Base-by-base conservation (phyloP, 53 echinoderm and acorn worm genomes). In the Holothuria scabra region DNA sequence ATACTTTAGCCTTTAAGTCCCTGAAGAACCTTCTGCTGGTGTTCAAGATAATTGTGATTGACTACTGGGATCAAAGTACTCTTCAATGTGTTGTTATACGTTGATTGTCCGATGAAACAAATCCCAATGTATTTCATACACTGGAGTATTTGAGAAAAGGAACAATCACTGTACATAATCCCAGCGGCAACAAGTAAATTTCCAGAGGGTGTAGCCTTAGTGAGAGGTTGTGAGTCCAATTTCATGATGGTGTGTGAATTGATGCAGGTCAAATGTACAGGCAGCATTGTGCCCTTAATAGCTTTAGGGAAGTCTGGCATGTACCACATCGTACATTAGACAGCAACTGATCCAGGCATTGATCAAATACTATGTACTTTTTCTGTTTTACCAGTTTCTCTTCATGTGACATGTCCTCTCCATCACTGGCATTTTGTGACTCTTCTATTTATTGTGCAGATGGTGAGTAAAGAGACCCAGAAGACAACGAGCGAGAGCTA, bases 331-430 rank as follows among this genome's bases (percentile, higher is more conserved):
- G 79, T 38, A 85, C 65, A 0, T 52, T 41, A 25, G 64, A 35
- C 20, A 80, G 23, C 18, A 90, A 35, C 8, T 24, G 11, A 44
- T 90, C 90, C 14, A 90, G 58, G 25, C 37, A 49, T 70, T 41
- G 49, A 16, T 90, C 90, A 90, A 90, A 90, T 8, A 90, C 86
- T 20, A 90, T 86, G 44, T 81, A 91, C 67, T 91, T 91, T 20
- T 71, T 85, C 26, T 88, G 59, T 12, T 20, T 68, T 29, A 68
- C 13, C 2, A 68, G 69, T 22, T 34, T 68, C 4, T 68, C 35
- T 20, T 67, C 33, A 18, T 16, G 30, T 41, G 41, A 5, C 2
- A 20, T 6, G 16, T 37, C 34, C 35, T n/a, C 35, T 1, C 18
- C 18, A 52, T 18, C 18, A 1, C 52, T 18, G 2, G 8, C 0